phyloP scores from a whole-genome alignment of 2,113 vertebrate genomes.

The Picathartes gymnocephalus region DNA sequence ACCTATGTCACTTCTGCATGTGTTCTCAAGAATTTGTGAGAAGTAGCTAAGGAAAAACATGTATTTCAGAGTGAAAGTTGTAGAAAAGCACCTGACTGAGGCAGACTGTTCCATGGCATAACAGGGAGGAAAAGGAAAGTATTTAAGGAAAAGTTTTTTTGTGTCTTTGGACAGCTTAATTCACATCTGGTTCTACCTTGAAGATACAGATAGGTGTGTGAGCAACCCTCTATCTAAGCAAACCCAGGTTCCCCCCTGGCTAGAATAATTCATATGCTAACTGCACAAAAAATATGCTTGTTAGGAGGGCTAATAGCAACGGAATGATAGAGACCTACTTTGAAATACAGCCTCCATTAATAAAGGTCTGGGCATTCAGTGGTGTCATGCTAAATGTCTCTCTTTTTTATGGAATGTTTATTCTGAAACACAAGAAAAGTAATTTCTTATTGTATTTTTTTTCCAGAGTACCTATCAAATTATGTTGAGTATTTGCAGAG shows the following conservation, averaged over 20 bases:
- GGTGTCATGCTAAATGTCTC: background rate
- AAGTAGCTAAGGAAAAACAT: background rate
- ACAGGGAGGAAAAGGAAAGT: background rate
- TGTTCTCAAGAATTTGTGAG: background rate
- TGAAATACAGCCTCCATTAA: background rate
- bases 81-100: background rate
- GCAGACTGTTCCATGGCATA: background rate
- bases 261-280: background rate
- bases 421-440: constrained; percentile 28
- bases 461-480: constrained; percentile 54
- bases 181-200: background rate
- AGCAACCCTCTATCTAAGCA: background rate
- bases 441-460: constrained; percentile 41
- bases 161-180: background rate
- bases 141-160: background rate
- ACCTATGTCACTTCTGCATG: background rate
- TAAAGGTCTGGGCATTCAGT: background rate
- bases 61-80: background rate
- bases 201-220: background rate
- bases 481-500: constrained; percentile 70
- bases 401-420: constrained; percentile 5
- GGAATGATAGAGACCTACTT: background rate
- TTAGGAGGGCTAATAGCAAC: background rate
- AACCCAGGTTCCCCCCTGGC: fast-evolving
- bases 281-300: background rate